phyloP scores from a whole-genome alignment of 2,113 vertebrate genomes.

The Carassius carassius region DNA sequence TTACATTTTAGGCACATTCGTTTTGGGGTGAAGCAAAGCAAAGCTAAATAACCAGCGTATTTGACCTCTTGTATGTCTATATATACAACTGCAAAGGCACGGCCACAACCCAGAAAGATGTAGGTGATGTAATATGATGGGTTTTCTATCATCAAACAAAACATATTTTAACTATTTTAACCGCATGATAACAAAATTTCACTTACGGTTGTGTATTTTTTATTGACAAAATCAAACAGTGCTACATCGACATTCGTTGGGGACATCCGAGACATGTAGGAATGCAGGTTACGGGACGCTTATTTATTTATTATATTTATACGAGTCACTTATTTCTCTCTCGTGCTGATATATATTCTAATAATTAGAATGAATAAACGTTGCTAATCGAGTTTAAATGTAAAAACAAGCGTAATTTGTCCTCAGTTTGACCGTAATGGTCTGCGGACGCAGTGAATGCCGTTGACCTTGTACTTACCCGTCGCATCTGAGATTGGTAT shows the following conservation, averaged over 20 bases:
- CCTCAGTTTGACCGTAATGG: not conserved
- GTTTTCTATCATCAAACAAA: not conserved
- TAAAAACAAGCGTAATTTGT: not conserved
- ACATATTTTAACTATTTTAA: not conserved
- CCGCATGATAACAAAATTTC: not conserved
- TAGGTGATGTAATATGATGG: not conserved
- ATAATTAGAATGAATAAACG: not conserved
- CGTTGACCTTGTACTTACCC: constrained; percentile 80
- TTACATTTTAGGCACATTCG: not conserved
- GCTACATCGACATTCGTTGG: not conserved
- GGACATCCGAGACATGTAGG: not conserved
- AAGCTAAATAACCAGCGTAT: not conserved
- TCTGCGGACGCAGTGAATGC: constrained; percentile 8
- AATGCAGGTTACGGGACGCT: constrained; percentile 3
- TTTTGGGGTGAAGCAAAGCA: not conserved
- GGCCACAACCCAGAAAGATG: constrained; percentile 28
- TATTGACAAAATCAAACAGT: not conserved
- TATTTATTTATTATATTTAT: not conserved
- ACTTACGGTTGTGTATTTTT: not conserved
- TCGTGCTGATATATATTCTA: not conserved
- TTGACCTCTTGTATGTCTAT: not conserved
- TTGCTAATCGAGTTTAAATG: no score
- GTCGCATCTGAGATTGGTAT: constrained; percentile 73
- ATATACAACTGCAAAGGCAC: not conserved
- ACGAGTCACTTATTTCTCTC: not conserved